Evolutionary conservation across 2,797 vertebrate genomes (phyloP), one percentile per base, ranked within the genome.

Genomic region (Heterohyrax brucei): DNA sequence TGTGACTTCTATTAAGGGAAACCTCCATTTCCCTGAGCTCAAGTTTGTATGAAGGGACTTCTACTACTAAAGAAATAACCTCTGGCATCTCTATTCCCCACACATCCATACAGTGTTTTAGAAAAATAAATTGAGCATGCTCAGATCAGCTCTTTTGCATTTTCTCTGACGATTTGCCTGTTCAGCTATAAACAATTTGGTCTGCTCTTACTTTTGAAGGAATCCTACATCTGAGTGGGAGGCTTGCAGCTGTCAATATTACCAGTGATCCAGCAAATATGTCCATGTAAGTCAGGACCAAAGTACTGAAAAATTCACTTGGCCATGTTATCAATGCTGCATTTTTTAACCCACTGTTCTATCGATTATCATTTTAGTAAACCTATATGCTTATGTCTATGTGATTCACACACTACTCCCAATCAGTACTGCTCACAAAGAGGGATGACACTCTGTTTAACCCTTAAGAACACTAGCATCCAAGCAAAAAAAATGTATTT

Each of bases 401-500:
- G 19, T 75, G 70, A 93, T 50, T 75, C 66, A 39, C 76, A 13
- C 30, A 61, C 33, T 48, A 62, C 18, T 75, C 39, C 53, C 13
- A 79, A 44, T 73, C 26, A 86, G 46, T 30, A 66, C 61, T 16
- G 30, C 48, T 72, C 59, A 68, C 30, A 33, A 79, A 18, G 0
- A 72, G 8, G 33, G 33, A 10, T 73, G 9, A 21, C 56, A 72
- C 62, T 61, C 9, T 50, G n/a, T 0, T 48, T 48, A 75, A 75
- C 46, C 62, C 44, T 73, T 33, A 56, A 73, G 3, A 53, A 46
- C 48, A 53, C 70, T 53, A 76, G 0, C 10, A 79, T 2, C 39
- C n/a, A 78, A 64, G 30, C 53, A 64, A 92, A 93, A 56, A 56
- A 84, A 46, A 39, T 66, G 68, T 50, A 64, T 86, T 72, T 91